Conservation (phyloP, 2,888 invertebrate species). For the Eledona agricola region DNA sequence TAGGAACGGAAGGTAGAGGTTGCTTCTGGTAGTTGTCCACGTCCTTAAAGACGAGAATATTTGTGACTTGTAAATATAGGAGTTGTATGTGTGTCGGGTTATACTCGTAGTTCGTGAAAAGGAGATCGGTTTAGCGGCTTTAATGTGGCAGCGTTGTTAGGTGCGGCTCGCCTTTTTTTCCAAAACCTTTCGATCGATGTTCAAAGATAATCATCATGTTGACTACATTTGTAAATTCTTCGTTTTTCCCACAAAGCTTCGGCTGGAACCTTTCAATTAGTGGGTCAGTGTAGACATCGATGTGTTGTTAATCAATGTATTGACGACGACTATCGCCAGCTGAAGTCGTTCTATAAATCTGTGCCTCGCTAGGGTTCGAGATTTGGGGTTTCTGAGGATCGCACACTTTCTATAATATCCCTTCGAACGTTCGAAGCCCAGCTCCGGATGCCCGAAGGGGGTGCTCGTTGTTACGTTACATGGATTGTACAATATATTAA, state of each 20-base stretch:
- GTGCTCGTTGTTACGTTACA: conserved; percentile 52
- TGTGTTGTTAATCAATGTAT: conserved; percentile 22
- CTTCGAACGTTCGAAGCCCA: conserved; percentile 32
- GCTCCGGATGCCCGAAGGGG: conserved; percentile 5
- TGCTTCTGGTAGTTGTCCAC: conserved; percentile 31
- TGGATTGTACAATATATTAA: conserved; percentile 58
- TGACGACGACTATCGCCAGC: conserved; percentile 17
- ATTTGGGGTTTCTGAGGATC: conserved; percentile 37
- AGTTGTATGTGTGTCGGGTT: conserved; percentile 49
- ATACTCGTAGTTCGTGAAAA: conserved; percentile 40
- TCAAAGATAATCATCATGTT: conserved; percentile 24
- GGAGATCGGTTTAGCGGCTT: conserved; percentile 34
- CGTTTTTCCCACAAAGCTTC: conserved; percentile 18
- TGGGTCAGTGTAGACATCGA: conserved; percentile 24
- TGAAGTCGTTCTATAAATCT: conserved; percentile 34
- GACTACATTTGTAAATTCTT: conserved; percentile 22
- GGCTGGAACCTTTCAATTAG: conserved; percentile 21
- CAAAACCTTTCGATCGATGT: conserved; percentile 15
- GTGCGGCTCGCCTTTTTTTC: conserved; percentile 19
- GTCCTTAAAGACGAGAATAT: conserved; percentile 41
- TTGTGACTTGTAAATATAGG: conserved; percentile 56
- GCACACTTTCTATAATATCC: conserved; percentile 44
- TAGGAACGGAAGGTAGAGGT: conserved; percentile 33
- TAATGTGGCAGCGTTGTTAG: conserved; percentile 25
- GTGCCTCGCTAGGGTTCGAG: conserved; percentile 37